Percentiles rank a stretch among this genome's conserved stretches.
Evolutionary conservation across 2,888 invertebrate species (phyloP).

Genomic region (Agrilus mali): DNA sequence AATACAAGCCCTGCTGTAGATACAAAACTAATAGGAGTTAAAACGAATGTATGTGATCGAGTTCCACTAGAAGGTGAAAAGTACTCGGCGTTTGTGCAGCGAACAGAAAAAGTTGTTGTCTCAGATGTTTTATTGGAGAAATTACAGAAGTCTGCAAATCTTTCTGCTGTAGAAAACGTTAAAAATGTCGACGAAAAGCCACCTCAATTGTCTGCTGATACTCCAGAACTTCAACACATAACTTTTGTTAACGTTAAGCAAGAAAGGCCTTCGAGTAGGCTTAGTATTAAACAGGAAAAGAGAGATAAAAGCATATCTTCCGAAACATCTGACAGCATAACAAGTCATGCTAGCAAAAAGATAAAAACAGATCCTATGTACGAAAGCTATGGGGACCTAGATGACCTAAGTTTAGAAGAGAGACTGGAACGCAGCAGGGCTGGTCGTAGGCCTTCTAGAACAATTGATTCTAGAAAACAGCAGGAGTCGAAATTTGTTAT

Average conservation of each 20-base stretch:
- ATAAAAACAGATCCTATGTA: constrained; percentile 7
- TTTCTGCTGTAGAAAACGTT: neutral
- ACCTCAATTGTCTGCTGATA: no score
- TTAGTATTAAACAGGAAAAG: constrained; percentile 28
- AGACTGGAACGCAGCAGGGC: constrained; percentile 14
- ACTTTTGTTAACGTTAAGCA: constrained; percentile 27
- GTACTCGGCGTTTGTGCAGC: constrained; percentile 50
- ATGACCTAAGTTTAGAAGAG: constrained; percentile 25
- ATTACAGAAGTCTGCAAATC: constrained; percentile 6
- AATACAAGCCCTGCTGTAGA: no score
- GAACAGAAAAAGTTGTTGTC: constrained; percentile 31
- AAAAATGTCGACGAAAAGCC: neutral
- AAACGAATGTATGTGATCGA: constrained; percentile 40
- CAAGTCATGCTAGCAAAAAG: constrained; percentile 14
- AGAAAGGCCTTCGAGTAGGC: constrained; percentile 35
- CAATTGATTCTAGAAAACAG: constrained; percentile 9
- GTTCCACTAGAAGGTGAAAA: constrained; percentile 59
- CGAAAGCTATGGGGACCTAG: constrained; percentile 17
- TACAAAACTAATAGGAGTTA: neutral
- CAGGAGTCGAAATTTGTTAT: constrained; percentile 8
- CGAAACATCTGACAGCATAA: constrained; percentile 20
- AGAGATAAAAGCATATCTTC: constrained; percentile 7
- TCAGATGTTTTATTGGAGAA: constrained; percentile 9
- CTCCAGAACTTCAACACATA: no score
- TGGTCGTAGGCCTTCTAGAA: constrained; percentile 6